Conservation (phyloP, 2,888 invertebrate species). For the Pinctada fucata region DNA sequence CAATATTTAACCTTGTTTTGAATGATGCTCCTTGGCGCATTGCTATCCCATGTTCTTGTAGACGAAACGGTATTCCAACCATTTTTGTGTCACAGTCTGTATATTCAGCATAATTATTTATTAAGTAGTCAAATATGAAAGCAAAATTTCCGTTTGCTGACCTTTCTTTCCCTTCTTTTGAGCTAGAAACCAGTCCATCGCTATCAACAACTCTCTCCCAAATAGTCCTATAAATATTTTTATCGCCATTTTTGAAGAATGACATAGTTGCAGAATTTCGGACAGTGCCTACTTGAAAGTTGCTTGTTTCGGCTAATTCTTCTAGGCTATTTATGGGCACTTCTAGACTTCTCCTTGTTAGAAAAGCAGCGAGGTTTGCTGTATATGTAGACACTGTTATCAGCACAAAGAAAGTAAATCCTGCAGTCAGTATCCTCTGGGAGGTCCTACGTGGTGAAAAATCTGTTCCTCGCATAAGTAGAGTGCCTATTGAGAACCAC, state of each 20-base stretch:
- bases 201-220: constrained; percentile 52
- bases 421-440: constrained; percentile 66
- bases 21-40: constrained; percentile 62
- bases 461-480: constrained; percentile 69
- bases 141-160: constrained; percentile 51
- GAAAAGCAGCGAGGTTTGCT: constrained; percentile 71
- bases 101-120: constrained; percentile 63
- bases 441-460: constrained; percentile 65
- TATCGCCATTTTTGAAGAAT: constrained; percentile 56
- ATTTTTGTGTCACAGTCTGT: constrained; percentile 61
- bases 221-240: constrained; percentile 47
- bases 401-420: constrained; percentile 70
- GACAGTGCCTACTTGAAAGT: constrained; percentile 57
- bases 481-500: constrained; percentile 65
- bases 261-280: constrained; percentile 65
- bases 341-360: constrained; percentile 66
- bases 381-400: constrained; percentile 71
- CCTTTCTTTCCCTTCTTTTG: constrained; percentile 43
- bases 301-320: constrained; percentile 55
- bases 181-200: constrained; percentile 48
- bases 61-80: constrained; percentile 61
- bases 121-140: constrained; percentile 68
- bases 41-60: constrained; percentile 70
- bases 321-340: constrained; percentile 60
- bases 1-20: constrained; percentile 67